These are phyloP conservation scores for Lagorchestes hirsutus DNA, from an alignment of 2,797 vertebrate genomes.

Conservation along the genomic window DNA sequence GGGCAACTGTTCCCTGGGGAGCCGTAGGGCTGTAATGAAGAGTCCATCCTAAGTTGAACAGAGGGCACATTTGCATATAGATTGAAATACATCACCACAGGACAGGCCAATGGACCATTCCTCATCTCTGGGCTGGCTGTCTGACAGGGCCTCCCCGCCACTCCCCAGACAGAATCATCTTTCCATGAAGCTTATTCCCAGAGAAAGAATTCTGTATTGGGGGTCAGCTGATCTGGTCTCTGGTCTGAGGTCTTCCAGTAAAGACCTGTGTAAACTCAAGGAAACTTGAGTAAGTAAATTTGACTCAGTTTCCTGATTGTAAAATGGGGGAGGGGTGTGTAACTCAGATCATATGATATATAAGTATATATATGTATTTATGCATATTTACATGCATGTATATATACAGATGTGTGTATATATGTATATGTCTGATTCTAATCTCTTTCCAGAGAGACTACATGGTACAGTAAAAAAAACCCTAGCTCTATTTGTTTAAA, in stretches of 20 bases:
- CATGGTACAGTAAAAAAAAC: background rate
- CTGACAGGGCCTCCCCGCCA: background rate
- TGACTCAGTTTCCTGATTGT: background rate
- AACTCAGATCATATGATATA: background rate
- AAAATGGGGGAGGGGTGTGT: background rate
- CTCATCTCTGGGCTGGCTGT: background rate
- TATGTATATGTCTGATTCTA: background rate
- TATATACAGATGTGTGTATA: background rate
- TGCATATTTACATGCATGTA: background rate
- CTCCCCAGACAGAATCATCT: background rate
- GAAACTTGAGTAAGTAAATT: background rate
- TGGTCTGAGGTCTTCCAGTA: background rate
- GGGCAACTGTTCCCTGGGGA: background rate
- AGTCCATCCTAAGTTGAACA: background rate
- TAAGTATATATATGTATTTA: accelerated
- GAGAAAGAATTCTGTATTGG: background rate
- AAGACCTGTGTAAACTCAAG: background rate
- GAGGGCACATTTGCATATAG: background rate
- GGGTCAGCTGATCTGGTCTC: background rate
- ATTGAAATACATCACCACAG: background rate
- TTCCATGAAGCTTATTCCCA: background rate
- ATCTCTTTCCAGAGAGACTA: background rate
- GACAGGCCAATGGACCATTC: background rate
- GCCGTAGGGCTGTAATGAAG: background rate
- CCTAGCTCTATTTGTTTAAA: background rate